These are phyloP conservation scores for Antigone vipio DNA, from an alignment of 2,113 vertebrate species.

Conservation along the genomic window DNA sequence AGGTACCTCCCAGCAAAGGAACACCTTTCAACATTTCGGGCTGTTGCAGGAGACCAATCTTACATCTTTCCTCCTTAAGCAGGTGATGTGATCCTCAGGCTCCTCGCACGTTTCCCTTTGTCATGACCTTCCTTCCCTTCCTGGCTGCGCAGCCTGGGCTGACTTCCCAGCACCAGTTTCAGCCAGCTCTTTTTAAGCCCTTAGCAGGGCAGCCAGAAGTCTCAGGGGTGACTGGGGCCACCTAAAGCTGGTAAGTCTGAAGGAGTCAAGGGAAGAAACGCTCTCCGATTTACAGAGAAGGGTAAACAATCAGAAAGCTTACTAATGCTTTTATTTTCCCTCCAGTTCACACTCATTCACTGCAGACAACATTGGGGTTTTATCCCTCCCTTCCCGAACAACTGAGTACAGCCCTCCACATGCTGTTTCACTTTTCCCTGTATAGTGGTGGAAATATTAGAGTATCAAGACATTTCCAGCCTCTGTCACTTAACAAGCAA, in stretches of 20 bases:
- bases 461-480: background rate
- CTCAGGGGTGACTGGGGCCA: background rate
- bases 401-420: background rate
- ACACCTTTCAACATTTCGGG: background rate
- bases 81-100: background rate
- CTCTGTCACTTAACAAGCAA: background rate
- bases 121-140: background rate
- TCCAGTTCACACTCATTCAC: background rate
- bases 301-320: background rate
- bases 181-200: background rate
- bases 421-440: background rate
- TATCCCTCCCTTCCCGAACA: background rate
- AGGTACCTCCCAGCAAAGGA: background rate
- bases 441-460: background rate
- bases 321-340: background rate
- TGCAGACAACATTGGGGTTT: rapidly evolving
- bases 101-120: background rate
- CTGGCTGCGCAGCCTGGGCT: background rate
- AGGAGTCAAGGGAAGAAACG: background rate
- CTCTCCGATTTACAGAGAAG: background rate
- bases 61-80: background rate
- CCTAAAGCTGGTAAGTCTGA: background rate
- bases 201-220: background rate
- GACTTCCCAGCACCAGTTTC: background rate
- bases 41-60: background rate